phyloP scores from a whole-genome alignment of 2,113 vertebrate genomes.

The Cyanistes caeruleus region DNA sequence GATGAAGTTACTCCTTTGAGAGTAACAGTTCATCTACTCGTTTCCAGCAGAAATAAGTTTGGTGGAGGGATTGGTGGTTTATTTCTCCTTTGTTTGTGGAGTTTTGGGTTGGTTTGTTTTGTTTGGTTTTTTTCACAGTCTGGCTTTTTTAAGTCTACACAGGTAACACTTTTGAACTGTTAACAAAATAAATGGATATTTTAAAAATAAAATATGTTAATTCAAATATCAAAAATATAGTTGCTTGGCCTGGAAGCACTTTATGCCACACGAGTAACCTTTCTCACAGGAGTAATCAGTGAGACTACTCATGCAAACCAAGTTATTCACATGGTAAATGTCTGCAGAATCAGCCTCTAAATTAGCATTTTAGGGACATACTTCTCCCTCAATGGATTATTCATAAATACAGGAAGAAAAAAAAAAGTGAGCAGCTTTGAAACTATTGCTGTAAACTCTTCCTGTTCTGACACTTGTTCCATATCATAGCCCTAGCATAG shows the following conservation, averaged over 20 bases:
- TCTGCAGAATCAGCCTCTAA: conserved; percentile 11
- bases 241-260: not conserved
- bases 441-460: not conserved
- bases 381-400: not conserved
- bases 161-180: not conserved
- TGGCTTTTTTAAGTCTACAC: not conserved
- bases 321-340: conserved; percentile 20
- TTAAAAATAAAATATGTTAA: not conserved
- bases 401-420: conserved; percentile 8
- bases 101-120: too few relatives aligned
- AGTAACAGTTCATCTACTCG: not conserved
- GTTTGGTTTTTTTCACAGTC: too few relatives aligned
- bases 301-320: conserved; percentile 38
- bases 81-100: not conserved
- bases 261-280: not conserved
- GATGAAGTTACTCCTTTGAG: not conserved
- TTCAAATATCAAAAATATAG: not conserved
- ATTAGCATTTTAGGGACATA: conserved; percentile 32
- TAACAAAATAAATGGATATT: not conserved
- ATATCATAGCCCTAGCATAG: not conserved
- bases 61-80: fast-evolving
- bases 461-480: not conserved
- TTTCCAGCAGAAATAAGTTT: not conserved
- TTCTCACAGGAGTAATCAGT: conserved; percentile 2
- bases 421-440: not conserved